Conservation (phyloP, 2,113 vertebrate genomes). For the Panthera leo region DNA sequence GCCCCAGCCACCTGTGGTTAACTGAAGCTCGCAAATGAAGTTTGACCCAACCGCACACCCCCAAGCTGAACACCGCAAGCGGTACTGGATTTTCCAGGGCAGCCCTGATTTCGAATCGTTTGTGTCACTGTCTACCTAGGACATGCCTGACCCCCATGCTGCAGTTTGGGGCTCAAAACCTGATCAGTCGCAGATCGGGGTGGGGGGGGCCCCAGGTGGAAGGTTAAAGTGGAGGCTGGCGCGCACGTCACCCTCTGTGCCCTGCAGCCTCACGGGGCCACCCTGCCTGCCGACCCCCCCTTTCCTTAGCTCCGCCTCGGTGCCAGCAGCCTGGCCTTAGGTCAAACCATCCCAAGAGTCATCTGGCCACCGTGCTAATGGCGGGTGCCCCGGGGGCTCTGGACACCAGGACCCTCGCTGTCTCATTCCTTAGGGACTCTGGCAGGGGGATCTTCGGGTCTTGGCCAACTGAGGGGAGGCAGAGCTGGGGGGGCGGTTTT, state of each 20-base stretch:
- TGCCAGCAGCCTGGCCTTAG: rapidly evolving
- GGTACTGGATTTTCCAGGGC: constrained; percentile 30
- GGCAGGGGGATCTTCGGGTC: too few relatives aligned
- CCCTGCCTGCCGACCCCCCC: not conserved
- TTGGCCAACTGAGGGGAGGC: not conserved
- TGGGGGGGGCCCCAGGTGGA: too few relatives aligned
- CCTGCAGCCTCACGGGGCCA: not conserved
- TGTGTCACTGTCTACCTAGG: not conserved
- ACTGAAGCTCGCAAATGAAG: not conserved
- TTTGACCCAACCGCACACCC: not conserved
- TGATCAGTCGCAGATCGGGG: not conserved
- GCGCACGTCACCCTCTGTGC: not conserved
- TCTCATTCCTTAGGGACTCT: not conserved
- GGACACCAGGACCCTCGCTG: not conserved
- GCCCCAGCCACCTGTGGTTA: constrained; percentile 33
- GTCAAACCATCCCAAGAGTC: not conserved
- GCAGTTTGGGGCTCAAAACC: not conserved
- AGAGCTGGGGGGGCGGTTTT: not conserved
- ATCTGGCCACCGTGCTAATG: not conserved
- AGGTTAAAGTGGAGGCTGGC: not conserved
- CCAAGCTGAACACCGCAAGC: not conserved
- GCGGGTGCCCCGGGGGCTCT: rapidly evolving
- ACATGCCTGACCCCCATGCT: not conserved
- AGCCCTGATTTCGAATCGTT: not conserved
- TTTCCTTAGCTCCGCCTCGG: not conserved